Percentiles rank a stretch among this genome's conserved stretches.
These are phyloP conservation scores for Brachionus angularis DNA, from an alignment of 1,140 invertebrate species.

Conservation along the genomic window DNA sequence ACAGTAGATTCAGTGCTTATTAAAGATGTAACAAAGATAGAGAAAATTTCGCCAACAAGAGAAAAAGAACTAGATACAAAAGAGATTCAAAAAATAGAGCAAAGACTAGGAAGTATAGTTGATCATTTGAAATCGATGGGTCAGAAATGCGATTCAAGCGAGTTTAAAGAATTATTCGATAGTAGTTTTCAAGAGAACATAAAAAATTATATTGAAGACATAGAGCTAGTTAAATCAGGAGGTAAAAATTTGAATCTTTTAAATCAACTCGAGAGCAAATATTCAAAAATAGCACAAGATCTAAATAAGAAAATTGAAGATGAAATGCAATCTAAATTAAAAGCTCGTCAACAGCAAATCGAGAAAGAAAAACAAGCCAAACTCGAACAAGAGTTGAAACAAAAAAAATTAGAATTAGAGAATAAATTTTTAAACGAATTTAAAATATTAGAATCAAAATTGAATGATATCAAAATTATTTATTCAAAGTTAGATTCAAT, in stretches of 20 bases:
- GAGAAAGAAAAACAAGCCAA: not conserved
- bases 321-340: not conserved
- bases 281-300: not conserved
- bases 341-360: not conserved
- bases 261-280: not conserved
- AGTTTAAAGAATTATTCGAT: not conserved
- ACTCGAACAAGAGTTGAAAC: not conserved
- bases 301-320: not conserved
- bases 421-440: not conserved
- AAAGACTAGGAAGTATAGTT: not conserved
- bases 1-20: not conserved
- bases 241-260: not conserved
- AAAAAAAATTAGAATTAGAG: not conserved
- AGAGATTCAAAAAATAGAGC: not conserved
- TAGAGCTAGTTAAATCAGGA: not conserved
- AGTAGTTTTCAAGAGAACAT: not conserved
- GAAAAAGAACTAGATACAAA: no score
- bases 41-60: no score
- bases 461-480: not conserved
- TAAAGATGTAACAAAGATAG: no score
- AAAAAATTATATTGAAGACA: not conserved
- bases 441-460: not conserved
- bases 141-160: not conserved
- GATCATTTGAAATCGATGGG: not conserved
- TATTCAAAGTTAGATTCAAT: not conserved